These are phyloP conservation scores for Clarias gariepinus DNA, from an alignment of 2,113 vertebrate genomes.

Conservation along the genomic window DNA sequence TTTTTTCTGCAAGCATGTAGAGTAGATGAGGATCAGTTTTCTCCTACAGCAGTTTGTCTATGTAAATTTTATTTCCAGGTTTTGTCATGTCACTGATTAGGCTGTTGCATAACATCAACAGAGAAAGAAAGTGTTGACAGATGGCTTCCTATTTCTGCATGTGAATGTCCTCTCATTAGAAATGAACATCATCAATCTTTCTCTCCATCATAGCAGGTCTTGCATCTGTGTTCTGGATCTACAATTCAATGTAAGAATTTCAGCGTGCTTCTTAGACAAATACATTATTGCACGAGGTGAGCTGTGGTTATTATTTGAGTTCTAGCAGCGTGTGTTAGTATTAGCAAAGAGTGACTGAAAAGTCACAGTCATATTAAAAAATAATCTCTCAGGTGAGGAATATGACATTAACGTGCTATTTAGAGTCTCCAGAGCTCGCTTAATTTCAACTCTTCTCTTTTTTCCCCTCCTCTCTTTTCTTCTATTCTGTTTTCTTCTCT, in stretches of 20 bases:
- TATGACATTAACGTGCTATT: slow-evolving; percentile 28
- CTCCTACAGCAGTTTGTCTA: neutral
- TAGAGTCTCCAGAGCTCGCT: neutral
- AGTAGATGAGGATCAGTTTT: neutral
- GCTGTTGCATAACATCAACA: slow-evolving; percentile 28
- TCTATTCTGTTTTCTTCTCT: neutral
- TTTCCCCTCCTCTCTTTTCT: neutral
- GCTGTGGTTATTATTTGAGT: slow-evolving; percentile 6
- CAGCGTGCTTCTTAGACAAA: neutral
- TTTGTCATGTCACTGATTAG: slow-evolving; percentile 6
- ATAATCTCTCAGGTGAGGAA: slow-evolving; percentile 28
- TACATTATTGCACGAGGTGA: slow-evolving; percentile 5
- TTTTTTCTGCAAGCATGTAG: neutral
- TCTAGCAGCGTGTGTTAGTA: slow-evolving; percentile 2
- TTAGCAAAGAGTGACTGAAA: slow-evolving; percentile 6
- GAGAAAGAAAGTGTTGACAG: slow-evolving; percentile 45
- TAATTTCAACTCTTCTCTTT: neutral
- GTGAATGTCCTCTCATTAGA: slow-evolving; percentile 30
- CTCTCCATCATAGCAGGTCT: slow-evolving; percentile 14
- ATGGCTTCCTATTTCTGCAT: slow-evolving; percentile 27
- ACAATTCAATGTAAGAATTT: slow-evolving; percentile 22
- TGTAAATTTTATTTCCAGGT: slow-evolving; percentile 1
- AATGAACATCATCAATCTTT: slow-evolving; percentile 41
- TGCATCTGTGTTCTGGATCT: slow-evolving; percentile 13
- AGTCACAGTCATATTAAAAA: slow-evolving; percentile 30